These are phyloP conservation scores for Talpa occidentalis DNA, from an alignment of 2,113 vertebrate genomes.

Conservation along the genomic window DNA sequence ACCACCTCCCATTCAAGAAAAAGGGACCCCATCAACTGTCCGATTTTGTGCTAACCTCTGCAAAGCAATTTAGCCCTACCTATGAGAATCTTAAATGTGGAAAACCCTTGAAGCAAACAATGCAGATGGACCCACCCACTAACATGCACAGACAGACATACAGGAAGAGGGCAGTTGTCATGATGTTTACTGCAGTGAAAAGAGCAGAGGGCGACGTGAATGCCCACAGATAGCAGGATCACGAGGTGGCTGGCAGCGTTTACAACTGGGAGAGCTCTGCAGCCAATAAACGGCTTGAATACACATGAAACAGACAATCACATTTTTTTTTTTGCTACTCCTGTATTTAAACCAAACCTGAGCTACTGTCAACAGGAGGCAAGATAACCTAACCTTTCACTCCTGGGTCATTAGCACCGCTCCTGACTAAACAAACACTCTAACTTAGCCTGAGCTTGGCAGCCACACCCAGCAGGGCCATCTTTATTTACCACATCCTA, in stretches of 20 bases:
- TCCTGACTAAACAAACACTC: background rate
- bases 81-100: background rate
- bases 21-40: background rate
- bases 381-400: background rate
- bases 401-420: background rate
- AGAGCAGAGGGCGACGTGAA: rapidly evolving
- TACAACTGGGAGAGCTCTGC: rapidly evolving
- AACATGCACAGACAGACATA: too few relatives aligned
- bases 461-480: too few relatives aligned
- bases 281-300: background rate
- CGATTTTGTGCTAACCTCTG: background rate
- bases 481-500: too few relatives aligned
- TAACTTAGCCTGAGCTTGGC: background rate
- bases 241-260: background rate
- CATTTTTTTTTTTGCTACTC: too few relatives aligned
- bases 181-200: background rate
- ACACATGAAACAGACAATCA: too few relatives aligned
- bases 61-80: background rate
- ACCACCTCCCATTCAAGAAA: background rate
- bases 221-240: background rate
- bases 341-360: too few relatives aligned
- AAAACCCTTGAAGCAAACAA: background rate
- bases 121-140: too few relatives aligned
- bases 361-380: too few relatives aligned
- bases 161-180: background rate